These are phyloP conservation scores for Leptothorax acervorum DNA, from an alignment of 2,888 invertebrate species.

Conservation along the genomic window DNA sequence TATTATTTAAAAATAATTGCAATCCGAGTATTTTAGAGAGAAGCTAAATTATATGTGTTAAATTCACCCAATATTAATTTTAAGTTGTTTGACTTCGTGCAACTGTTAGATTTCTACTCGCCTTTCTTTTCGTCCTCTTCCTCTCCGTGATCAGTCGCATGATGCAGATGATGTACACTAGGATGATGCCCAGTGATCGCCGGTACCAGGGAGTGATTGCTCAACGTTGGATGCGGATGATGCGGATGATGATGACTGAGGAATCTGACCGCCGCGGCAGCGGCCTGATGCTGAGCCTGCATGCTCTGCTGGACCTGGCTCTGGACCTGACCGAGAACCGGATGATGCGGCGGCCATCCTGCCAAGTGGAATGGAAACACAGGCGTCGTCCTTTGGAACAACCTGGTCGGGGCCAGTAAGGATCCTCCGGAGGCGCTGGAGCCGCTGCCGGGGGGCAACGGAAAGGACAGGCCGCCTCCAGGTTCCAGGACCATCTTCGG, in stretches of 20 bases:
- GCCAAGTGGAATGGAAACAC: slow-evolving; percentile 84
- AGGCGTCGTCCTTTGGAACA: slow-evolving; percentile 83
- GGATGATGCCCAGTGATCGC: slow-evolving; percentile 81
- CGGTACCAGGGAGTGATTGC: slow-evolving; percentile 82
- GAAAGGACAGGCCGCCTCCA: slow-evolving; percentile 85
- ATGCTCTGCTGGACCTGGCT: slow-evolving; percentile 83
- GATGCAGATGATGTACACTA: slow-evolving; percentile 81
- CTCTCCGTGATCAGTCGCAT: slow-evolving; percentile 80
- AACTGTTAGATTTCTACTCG: slow-evolving; percentile 60
- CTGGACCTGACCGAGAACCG: slow-evolving; percentile 83
- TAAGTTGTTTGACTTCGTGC: too few species aligned
- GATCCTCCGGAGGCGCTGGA: slow-evolving; percentile 81
- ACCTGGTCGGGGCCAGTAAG: slow-evolving; percentile 80
- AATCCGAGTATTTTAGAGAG: neutral
- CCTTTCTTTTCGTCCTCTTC: slow-evolving; percentile 85
- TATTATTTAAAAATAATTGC: neutral
- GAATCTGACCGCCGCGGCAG: slow-evolving; percentile 81
- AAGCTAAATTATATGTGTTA: neutral
- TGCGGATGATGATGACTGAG: slow-evolving; percentile 84
- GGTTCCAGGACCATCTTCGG: slow-evolving; percentile 85
- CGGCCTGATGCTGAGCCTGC: slow-evolving; percentile 82
- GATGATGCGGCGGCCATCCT: slow-evolving; percentile 84
- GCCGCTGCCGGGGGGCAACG: slow-evolving; percentile 84
- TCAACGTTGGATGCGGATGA: slow-evolving; percentile 82
- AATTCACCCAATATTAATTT: neutral